Evolutionary conservation across 2,797 vertebrate species (phyloP), one percentile per base, ranked within the genome.

Genomic region (Mormyrops attenuatus): DNA sequence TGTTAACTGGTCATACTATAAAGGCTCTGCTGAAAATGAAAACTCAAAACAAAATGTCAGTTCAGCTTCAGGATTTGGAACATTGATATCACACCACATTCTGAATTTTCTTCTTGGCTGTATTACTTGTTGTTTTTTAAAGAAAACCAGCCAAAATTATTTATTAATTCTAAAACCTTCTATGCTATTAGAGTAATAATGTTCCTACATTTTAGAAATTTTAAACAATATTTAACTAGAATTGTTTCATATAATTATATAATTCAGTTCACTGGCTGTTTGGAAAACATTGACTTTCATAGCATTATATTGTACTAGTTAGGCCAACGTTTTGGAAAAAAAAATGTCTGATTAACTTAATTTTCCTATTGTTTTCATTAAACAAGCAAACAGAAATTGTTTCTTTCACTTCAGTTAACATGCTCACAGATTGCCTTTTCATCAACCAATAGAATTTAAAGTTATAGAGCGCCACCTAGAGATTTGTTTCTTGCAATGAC

Each of bases 401-500:
- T 80, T 15, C 34, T 41, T 77, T 80, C 41, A n/a, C 73, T 80
- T 80, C 41, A 44, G 11, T 80, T 44, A 77, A 77, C 34, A 38
- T 34, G 15, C 5, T 17, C 5, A 77, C 5, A 17, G 15, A 41
- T 41, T 41, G 66, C 9, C 13, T 2, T 77, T 77, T 77, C 69
- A 7, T 38, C 69, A 38, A 22, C 13, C 73, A 77, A 77, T 20
- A 77, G 9, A 50, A 85, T 85, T 11, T 49, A 5, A 22, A 50
- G 82, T n/a, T 49, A 85, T 85, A 15, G 11, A 9, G 85, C 85
- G 85, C 85, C 85, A 60, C 85, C 85, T 87, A 87, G n/a, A 41
- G 85, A 87, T 41, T 0, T 30, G 13, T 3, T 38, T 38, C 15
- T 26, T 87, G 85, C 26, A 87, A 87, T 87, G 26, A 57, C 85